These are phyloP conservation scores for Euthynnus affinis DNA, from an alignment of 2,797 vertebrate species.

Conservation along the genomic window DNA sequence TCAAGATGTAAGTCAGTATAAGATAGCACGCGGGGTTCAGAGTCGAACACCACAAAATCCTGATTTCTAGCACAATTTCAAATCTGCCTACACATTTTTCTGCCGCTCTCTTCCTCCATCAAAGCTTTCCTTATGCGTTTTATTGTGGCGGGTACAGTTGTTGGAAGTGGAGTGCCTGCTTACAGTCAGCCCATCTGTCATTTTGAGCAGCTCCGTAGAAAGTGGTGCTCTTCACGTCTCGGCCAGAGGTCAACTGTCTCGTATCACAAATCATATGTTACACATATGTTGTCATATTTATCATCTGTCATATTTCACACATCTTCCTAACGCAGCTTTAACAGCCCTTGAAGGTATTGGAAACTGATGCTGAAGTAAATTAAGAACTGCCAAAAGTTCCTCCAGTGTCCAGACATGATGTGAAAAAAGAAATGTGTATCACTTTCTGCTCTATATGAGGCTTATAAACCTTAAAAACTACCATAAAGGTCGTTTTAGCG, in stretches of 20 bases:
- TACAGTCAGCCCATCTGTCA: conserved; percentile 20
- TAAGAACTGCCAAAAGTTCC: too few species aligned
- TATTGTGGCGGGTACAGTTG: conserved; percentile 32
- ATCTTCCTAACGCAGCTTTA: too few species aligned
- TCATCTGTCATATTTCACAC: not conserved
- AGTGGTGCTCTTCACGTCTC: conserved; percentile 22
- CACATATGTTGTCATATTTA: not conserved
- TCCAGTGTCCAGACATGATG: too few species aligned
- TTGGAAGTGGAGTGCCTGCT: conserved; percentile 26
- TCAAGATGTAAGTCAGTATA: not conserved
- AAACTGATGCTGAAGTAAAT: too few species aligned
- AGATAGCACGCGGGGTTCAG: fast-evolving
- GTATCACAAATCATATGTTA: too few species aligned
- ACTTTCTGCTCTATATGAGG: too few species aligned
- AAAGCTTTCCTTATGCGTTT: conserved; percentile 36
- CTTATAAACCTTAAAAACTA: too few species aligned
- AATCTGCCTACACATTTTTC: not conserved
- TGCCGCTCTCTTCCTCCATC: conserved; percentile 15
- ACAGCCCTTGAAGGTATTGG: too few species aligned
- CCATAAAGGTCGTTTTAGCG: too few species aligned
- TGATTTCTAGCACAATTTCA: conserved; percentile 9
- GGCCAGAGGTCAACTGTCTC: not conserved
- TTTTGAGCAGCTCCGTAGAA: conserved; percentile 22
- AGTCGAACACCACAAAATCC: not conserved
- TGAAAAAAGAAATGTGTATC: too few species aligned